Base-by-base conservation (phyloP, 1,140 invertebrate genomes). In the Lasioglossum albipes region DNA sequence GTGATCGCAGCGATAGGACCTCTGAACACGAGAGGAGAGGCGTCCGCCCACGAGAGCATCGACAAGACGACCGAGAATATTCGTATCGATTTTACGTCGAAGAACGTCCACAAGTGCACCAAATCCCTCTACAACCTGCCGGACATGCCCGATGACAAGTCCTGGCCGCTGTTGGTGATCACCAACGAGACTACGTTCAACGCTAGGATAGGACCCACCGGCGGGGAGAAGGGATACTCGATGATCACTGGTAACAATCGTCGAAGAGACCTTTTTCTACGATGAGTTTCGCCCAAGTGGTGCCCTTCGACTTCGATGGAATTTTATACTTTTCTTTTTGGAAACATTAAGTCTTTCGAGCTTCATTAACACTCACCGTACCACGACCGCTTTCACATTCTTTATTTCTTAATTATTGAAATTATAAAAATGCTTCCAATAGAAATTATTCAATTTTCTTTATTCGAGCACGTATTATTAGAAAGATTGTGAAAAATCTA, bases 1-100 rank as follows among this genome's bases (percentile, higher is more conserved):
- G 95, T 98, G 2, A 97, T 98, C n/a, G 97, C 97, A 0, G 97
- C 97, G 18, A 97, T 98, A 83, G 97, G 97, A 7, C 95, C 96
- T 0, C 93, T 98, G 3, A 98, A 97, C 93, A 93, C 94, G 0
- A 92, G 95, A 65, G 95, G 95, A 77, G 97, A 98, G 92, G 97
- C 97, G 0, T 97, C 97, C 84, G 96, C 97, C 7, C 97, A 98
- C 91, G 95, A 95, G 9, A 90, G 92, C 65, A 93, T 93, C 85
- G 96, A 97, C 88, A 96, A 95, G 88, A 97, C 96, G 22, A 95
- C 94, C 54, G 95, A 95, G 64, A 96, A 97, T 86, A 95, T 96
- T 71, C 94, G 95, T 80, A 96, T 98, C 10, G 95, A 97, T 91
- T 97, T 97, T 87, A 95, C 93, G 27, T 93, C 94, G 62, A 93